Base-by-base conservation (phyloP, 2,113 vertebrate genomes). In the Ellobius talpinus region DNA sequence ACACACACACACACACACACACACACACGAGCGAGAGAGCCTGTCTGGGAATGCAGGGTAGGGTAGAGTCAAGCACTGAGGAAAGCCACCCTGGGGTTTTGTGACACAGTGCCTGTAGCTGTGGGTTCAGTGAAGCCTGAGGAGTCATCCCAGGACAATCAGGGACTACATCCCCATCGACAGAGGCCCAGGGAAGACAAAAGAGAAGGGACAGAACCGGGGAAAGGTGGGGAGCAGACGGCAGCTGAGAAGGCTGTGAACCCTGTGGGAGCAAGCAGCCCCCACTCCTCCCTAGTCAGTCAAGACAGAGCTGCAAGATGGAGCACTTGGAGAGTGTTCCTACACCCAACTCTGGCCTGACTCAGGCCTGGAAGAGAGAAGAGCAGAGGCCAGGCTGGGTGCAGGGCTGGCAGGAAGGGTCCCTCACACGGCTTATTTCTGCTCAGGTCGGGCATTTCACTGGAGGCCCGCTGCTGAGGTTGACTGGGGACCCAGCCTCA, bases 281-380 rank as follows among this genome's bases (percentile, higher is more conserved):
- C 70, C 33, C 5, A 42, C 6, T n/a, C 14, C 36, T 16, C 14
- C 72, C n/a, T 3, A 14, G 39, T 3, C 21, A 50, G 10, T 5
- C 50, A 61, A 17, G 74, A 74, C 61, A 3, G 12, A 21, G 85
- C 50, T 0, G 23, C 2, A 7, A 21, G 85, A 50, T 0, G 23
- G 7, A 3, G 66, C n/a, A 23, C 52, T 29, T 74, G 5, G 31
- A 68, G 29, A 24, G 14, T 31, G 86, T 33, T 63, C 50, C 63
- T 66, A 11, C 13, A 42, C 29, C 65, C 63, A 19, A 23, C 39
- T 78, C 70, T 33, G 19, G 79, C 66, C 33, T n/a, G 63, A 58
- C 21, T 65, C 61, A 19, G 42, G 74, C 55, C 47, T 5, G 7
- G 39, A 14, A 19, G 23, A n/a, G 70, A 92, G 12, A 47, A 55